Evolutionary conservation across 1,140 invertebrate genomes (phyloP).

Genomic region (Sarcophaga bullata): DNA sequence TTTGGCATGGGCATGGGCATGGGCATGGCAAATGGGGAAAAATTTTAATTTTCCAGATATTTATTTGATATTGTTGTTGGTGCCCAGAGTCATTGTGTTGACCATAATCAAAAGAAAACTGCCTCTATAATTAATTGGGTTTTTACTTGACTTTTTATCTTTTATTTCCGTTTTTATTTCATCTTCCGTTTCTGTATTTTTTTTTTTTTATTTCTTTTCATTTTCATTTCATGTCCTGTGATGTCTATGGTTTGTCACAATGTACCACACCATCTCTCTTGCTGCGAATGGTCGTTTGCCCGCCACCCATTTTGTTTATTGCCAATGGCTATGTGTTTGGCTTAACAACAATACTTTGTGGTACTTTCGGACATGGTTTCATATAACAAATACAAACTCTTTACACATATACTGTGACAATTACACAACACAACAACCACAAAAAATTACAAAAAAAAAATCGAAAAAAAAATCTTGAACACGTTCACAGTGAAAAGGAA

Average conservation of each 20-base stretch:
- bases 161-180: background rate
- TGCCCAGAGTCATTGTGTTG: background rate
- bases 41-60: no score
- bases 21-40: no score
- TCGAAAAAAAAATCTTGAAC: background rate
- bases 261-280: background rate
- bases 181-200: background rate
- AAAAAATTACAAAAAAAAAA: background rate
- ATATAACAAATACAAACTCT: background rate
- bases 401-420: background rate
- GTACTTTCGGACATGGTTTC: background rate
- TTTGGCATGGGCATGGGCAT: no score
- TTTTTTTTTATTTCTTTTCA: constrained; percentile 28
- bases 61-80: no score
- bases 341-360: constrained; percentile 20
- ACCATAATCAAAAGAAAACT: constrained; percentile 14
- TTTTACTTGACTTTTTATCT: constrained; percentile 32
- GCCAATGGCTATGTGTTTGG: background rate
- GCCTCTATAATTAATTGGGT: constrained; percentile 30
- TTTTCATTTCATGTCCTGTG: background rate
- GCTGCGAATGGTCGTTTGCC: background rate
- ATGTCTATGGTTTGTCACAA: background rate
- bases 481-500: constrained; percentile 75
- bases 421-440: background rate
- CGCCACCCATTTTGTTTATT: background rate